Base-by-base conservation (phyloP, 2,888 invertebrate genomes). In the Marronus borbonicus region DNA sequence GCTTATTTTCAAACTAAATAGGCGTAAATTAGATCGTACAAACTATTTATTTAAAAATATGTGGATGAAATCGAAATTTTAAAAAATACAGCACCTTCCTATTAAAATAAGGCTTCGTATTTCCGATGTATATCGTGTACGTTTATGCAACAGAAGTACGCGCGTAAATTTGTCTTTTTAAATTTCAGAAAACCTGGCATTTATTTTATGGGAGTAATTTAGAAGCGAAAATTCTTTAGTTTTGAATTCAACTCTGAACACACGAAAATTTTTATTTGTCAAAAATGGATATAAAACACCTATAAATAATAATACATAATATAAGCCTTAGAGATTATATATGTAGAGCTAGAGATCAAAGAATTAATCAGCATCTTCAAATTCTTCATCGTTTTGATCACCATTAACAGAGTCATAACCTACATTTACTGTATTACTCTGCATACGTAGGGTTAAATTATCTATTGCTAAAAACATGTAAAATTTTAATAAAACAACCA, bases 341-440 rank as follows among this genome's bases (percentile, higher is more conserved):
- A 69, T 17, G 55, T 69, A 36, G 5, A 36, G 66, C 36, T 36
- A 78, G 52, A 72, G n/a, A 12, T 64, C 3, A 24, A 66, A 75
- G 65, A 78, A 78, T 86, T 89, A 90, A 84, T 92, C 92, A 44
- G 92, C 92, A 85, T 92, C 92, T 86, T 92, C 91, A 84, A 92
- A 92, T 82, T 91, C 90, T 72, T 90, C 90, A 62, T 89, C 89
- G 80, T 90, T 90, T 87, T 89, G 88, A 78, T 83, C 84, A 50
- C 87, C 88, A 81, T 86, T 87, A 52, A 82, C 82, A 64, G 83
- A 82, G 76, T 87, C 87, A 66, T 85, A 81, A 60, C 81, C 80
- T 55, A 87, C 83, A 72, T 88, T 86, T 76, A 89, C 88, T 28
- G 88, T 86, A 84, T 86, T 88, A 60, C 86, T 85, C 81, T 87